Conservation (phyloP, 2,888 invertebrate genomes). For the Stomorhina lunata region DNA sequence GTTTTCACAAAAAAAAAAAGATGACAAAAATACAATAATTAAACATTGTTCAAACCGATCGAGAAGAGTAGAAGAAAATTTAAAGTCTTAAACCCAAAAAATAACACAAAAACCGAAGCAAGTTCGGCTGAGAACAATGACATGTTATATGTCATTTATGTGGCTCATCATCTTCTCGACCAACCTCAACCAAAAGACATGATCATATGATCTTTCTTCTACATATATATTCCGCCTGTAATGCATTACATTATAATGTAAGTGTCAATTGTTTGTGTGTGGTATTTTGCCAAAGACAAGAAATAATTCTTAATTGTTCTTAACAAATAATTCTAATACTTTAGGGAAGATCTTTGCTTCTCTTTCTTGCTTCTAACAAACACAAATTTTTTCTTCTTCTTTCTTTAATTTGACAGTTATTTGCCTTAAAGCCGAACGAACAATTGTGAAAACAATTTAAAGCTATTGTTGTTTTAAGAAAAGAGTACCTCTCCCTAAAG, state of each 20-base stretch:
- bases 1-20: background rate
- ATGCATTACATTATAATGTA: background rate
- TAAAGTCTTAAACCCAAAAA: background rate
- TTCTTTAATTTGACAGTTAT: constrained; percentile 61
- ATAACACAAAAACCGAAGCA: background rate
- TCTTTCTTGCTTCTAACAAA: background rate
- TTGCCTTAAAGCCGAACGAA: constrained; percentile 43
- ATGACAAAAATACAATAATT: constrained; percentile 53
- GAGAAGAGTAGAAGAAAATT: background rate
- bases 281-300: constrained; percentile 28
- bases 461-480: constrained; percentile 52
- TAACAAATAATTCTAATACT: background rate
- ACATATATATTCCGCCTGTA: background rate
- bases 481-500: constrained; percentile 38
- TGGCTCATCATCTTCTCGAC: constrained; percentile 30
- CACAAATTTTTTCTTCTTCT: no score
- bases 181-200: constrained; percentile 29
- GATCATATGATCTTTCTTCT: constrained; percentile 25
- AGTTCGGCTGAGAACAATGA: constrained; percentile 28
- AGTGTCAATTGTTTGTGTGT: constrained; percentile 60
- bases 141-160: constrained; percentile 56
- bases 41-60: constrained; percentile 31
- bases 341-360: constrained; percentile 4
- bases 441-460: constrained; percentile 44
- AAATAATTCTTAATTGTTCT: constrained; percentile 33